Evolutionary conservation across 1,140 invertebrate species (phyloP), one percentile per base, ranked within the genome.

Genomic region (Ceratosolen solmsi): DNA sequence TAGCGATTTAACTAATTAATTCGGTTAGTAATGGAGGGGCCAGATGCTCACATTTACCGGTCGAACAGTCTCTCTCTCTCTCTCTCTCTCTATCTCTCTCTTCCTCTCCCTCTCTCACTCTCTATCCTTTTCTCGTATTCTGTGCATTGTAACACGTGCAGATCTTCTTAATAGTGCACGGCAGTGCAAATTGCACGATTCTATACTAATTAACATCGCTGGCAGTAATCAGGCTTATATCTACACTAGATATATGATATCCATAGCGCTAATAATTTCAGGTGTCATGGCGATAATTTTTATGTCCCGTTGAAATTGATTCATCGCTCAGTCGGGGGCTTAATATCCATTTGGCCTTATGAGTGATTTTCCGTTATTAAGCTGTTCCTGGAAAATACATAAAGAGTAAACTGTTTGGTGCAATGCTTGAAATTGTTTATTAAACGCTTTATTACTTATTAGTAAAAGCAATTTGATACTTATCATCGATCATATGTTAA

Each of bases 1-100:
- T 87, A 89, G 85, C 90, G 89, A 91, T 90, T 90, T 90, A 89
- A 88, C 88, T 90, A 91, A 91, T 91, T 90, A 91, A 91, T 91
- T 91, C 89, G 89, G 87, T 91, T 91, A 91, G 87, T 89, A 90
- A 91, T 91, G 89, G 88, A n/a, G 20, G 80, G 80, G 83, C 85
- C 84, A 82, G 65, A 82, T 74, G 60, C 72, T 56, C 74, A 38
- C 2, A 17, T 71, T 65, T 56, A 84, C 84, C 84, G 86, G 85
- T 84, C 85, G 79, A 83, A 84, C 27, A 11, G 27, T 4, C 30
- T 65, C 60, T 7, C 30, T 65, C 60, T 38, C 17, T 38, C 20
- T 38, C 63, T 8, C 33, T 36, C 63, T 36, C 0, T 36, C 60
- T 22, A 13, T 4, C 30, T 36, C 27, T 5, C 60, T 36, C 60